A percentile compares a stretch with the other conserved stretches of the same genome.
These are phyloP conservation scores for Calephelis nemesis DNA, from an alignment of 1,140 invertebrate genomes.

Conservation along the genomic window DNA sequence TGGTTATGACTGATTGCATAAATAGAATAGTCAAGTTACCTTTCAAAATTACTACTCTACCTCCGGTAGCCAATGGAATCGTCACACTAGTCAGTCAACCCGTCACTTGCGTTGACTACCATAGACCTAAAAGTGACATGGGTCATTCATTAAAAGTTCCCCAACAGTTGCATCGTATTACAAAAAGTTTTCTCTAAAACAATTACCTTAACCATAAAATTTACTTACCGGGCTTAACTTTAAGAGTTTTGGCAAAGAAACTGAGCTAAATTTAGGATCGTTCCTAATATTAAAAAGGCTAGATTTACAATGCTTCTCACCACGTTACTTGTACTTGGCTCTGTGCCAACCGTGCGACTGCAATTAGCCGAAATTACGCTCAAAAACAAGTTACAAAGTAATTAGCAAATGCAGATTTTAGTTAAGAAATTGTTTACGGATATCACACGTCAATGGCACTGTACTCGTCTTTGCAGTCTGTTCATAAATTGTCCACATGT, in stretches of 20 bases:
- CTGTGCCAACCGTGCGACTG: conserved; percentile 54
- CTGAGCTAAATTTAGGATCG: conserved; percentile 17
- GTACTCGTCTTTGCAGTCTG: background rate
- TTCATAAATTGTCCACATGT: too few species aligned
- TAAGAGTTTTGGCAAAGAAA: conserved; percentile 15
- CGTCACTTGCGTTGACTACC: too few species aligned
- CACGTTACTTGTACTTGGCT: conserved; percentile 52
- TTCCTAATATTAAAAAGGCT: conserved; percentile 32
- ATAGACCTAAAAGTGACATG: too few species aligned
- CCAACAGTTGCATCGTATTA: too few species aligned
- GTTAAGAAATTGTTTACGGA: conserved; percentile 47
- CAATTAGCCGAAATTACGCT: conserved; percentile 74
- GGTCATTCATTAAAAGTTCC: too few species aligned
- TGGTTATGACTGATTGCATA: too few species aligned
- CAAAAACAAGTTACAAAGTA: conserved; percentile 71
- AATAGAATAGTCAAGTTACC: too few species aligned
- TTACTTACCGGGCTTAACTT: background rate
- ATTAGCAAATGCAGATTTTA: conserved; percentile 67
- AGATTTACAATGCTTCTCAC: conserved; percentile 55
- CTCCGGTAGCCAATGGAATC: too few species aligned
- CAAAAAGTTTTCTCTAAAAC: too few species aligned
- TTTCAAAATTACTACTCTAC: too few species aligned
- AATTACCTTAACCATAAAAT: conserved; percentile 25
- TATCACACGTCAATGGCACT: conserved; percentile 19
- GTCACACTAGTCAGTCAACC: too few species aligned